Percentiles rank a stretch among this genome's conserved stretches.
Conservation (phyloP, 2,888 invertebrate species). For the Druceiella hillmani region DNA sequence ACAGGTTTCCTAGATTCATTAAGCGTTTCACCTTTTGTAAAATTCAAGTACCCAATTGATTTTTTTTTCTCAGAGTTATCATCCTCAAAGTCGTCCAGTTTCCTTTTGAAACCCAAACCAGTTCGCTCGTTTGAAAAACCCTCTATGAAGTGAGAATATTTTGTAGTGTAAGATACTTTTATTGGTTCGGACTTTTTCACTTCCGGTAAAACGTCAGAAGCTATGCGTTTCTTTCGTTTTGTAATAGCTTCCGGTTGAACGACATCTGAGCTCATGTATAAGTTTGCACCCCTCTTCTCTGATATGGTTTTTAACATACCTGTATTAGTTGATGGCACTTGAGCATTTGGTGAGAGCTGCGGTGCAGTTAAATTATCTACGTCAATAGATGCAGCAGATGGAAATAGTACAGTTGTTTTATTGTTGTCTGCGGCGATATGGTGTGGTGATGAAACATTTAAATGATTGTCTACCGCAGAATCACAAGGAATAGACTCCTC, state of each 20-base stretch:
- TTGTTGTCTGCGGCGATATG: no score
- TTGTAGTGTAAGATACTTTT: constrained; percentile 39
- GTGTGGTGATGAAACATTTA: no score
- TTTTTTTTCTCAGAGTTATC: constrained; percentile 36
- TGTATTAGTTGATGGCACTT: background rate
- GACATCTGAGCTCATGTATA: constrained; percentile 34
- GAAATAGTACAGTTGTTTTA: constrained; percentile 25
- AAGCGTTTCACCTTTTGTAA: constrained; percentile 49
- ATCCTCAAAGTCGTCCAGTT: constrained; percentile 27
- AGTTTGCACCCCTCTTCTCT: constrained; percentile 37
- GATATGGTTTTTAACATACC: constrained; percentile 16
- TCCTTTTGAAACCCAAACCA: constrained; percentile 44
- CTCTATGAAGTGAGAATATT: constrained; percentile 44
- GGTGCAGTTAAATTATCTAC: constrained; percentile 19
- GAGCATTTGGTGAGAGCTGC: constrained; percentile 13
- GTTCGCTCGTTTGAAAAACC: constrained; percentile 42
- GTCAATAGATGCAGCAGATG: constrained; percentile 28
- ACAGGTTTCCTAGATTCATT: constrained; percentile 35
- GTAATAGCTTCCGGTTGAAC: constrained; percentile 31
- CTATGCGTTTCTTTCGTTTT: constrained; percentile 43
- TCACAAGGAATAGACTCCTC: no score
- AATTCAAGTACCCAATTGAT: constrained; percentile 41
- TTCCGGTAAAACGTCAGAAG: constrained; percentile 40
- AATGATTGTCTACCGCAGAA: no score
- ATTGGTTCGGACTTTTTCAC: constrained; percentile 31